Conservation (phyloP, 92 coral and sea anemone species). For the Blastomussa wellsi region DNA sequence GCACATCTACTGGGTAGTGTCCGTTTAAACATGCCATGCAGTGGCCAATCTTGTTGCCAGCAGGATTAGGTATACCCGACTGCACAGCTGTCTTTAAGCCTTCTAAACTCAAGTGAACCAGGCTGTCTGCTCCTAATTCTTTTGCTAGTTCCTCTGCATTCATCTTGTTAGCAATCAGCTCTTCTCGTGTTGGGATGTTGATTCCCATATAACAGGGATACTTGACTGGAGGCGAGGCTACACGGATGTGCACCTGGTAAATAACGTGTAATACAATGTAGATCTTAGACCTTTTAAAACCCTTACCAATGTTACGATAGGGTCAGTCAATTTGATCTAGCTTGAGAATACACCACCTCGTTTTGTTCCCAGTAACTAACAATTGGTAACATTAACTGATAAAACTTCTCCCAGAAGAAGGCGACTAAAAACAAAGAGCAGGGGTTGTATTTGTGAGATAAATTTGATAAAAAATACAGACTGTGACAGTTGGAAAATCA, state of each 20-base stretch:
- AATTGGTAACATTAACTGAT: not conserved
- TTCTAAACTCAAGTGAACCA: conserved; percentile 82
- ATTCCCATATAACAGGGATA: conserved; percentile 98
- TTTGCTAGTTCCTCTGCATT: conserved; percentile 75
- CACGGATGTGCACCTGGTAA: conserved; percentile 89
- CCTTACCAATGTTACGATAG: too few relatives aligned
- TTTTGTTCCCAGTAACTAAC: not conserved
- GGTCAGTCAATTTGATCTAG: too few relatives aligned
- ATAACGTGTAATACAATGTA: not conserved
- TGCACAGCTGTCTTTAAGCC: conserved; percentile 89
- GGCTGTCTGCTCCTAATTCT: conserved; percentile 85
- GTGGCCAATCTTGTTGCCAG: conserved; percentile 65
- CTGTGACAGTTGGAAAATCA: too few relatives aligned
- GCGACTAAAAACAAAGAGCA: not conserved
- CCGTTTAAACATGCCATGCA: conserved; percentile 96
- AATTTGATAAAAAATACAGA: too few relatives aligned
- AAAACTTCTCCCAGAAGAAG: not conserved
- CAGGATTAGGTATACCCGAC: conserved; percentile 59
- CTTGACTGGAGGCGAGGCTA: conserved; percentile 96
- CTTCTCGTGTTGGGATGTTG: conserved; percentile 93
- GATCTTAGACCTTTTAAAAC: too few relatives aligned
- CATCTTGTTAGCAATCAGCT: conserved; percentile 87
- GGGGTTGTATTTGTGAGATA: not conserved
- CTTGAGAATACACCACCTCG: too few relatives aligned
- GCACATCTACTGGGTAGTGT: conserved; percentile 79